Conservation (phyloP, 2,888 invertebrate species). For the Dusona sp. region DNA sequence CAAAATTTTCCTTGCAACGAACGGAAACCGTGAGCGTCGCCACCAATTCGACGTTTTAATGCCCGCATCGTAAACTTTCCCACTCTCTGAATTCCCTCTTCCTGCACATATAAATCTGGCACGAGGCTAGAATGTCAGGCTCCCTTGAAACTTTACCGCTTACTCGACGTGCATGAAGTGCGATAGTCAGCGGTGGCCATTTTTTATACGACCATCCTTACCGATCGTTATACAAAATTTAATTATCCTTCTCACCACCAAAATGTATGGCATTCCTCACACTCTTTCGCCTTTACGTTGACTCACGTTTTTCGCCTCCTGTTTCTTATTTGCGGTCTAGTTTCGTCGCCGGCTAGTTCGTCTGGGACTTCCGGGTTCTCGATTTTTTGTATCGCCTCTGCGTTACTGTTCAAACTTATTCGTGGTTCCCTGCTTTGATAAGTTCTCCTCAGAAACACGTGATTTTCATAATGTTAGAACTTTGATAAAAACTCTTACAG, state of each 20-base stretch:
- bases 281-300: constrained; percentile 21
- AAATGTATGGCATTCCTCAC: constrained; percentile 49
- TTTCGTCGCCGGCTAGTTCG: constrained; percentile 27
- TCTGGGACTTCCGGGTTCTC: constrained; percentile 46
- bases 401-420: not conserved
- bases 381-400: constrained; percentile 9
- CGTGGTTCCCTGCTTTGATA: constrained; percentile 1
- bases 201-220: constrained; percentile 58
- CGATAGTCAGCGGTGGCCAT: constrained; percentile 31
- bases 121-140: constrained; percentile 34
- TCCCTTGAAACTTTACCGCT: constrained; percentile 14
- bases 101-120: constrained; percentile 26
- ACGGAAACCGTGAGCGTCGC: constrained; percentile 26
- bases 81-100: not conserved
- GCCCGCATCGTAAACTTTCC: constrained; percentile 55
- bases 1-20: constrained; percentile 35
- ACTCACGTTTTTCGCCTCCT: constrained; percentile 46
- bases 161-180: constrained; percentile 6
- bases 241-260: constrained; percentile 57
- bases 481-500: not conserved
- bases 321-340: constrained; percentile 60
- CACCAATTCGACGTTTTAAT: constrained; percentile 47
- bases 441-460: constrained; percentile 10
- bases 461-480: not conserved
- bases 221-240: constrained; percentile 59